Evolutionary conservation across 2,797 vertebrate genomes (phyloP), one percentile per base, ranked within the genome.

Genomic region (Morelia viridis): DNA sequence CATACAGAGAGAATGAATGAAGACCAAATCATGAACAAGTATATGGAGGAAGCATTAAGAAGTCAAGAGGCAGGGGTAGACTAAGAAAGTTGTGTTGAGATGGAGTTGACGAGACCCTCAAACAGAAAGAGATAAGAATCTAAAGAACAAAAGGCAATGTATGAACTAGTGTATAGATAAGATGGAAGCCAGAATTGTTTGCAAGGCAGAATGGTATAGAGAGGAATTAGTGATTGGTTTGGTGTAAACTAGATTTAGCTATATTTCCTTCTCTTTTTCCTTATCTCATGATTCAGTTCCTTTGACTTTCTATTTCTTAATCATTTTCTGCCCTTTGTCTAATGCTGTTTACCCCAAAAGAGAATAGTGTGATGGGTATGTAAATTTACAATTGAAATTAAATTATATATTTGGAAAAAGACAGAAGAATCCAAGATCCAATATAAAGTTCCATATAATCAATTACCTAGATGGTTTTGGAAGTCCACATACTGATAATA

Each of bases 401-500:
- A 28, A 5, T 86, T 5, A 31, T 22, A 76, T 28, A n/a, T 91
- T 60, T 31, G 85, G 28, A 93, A 58, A 89, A 53, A 91, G 0
- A 58, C 0, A 2, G 0, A 9, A 50, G 13, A 87, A 15, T 28
- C 86, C 83, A 31, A 5, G 46, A 57, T 4, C 65, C n/a, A 93
- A 93, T n/a, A 89, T 41, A 92, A 76, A 60, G 2, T n/a, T 53
- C 56, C 61, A 68, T 35, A 86, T 53, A 26, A 91, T 17, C 50
- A 64, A 10, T 98, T 96, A 99, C 99, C 99, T 89, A 99, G 97
- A 15, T 99, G 98, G 84, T 97, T 99, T 84, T 99, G 98, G 93
- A 99, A 97, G 95, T 99, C 99, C 89, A 98, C 96, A 93, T 94
- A 98, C 92, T 99, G 98, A 91, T 98, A 99, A 95, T 99, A 98